phyloP scores from a whole-genome alignment of 2,888 invertebrate species.

The Cybosia mesomella region DNA sequence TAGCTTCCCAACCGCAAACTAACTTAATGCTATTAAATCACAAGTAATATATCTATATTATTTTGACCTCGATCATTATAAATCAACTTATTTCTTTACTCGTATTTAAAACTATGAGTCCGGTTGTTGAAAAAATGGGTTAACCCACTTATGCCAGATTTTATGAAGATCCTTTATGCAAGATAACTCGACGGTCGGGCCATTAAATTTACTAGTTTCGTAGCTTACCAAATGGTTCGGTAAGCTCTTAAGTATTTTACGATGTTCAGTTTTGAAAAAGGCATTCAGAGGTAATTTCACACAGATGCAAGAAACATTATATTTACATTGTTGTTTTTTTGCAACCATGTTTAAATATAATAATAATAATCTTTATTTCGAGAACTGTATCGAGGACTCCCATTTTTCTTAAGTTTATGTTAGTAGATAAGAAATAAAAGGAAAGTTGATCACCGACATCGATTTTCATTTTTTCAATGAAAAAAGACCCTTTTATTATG shows the following conservation, averaged over 20 bases:
- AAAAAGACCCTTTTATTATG: too few species aligned
- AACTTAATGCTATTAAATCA: conserved; percentile 25
- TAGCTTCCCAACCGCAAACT: conserved; percentile 27
- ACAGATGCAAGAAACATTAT: too few species aligned
- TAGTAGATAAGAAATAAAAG: too few species aligned
- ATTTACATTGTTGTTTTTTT: too few species aligned
- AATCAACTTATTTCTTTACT: conserved; percentile 27
- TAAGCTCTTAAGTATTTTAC: not conserved
- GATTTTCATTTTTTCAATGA: too few species aligned
- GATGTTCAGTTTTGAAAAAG: not conserved
- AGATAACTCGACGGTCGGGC: conserved; percentile 21
- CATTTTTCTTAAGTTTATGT: too few species aligned
- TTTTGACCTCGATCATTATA: conserved; percentile 29
- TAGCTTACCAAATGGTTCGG: not conserved
- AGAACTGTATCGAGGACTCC: too few species aligned
- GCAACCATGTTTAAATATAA: too few species aligned
- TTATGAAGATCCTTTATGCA: conserved; percentile 18
- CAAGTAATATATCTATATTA: conserved; percentile 28
- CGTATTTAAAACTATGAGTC: conserved; percentile 20
- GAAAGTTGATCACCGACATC: too few species aligned
- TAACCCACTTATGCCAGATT: conserved; percentile 34
- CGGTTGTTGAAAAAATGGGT: conserved; percentile 31
- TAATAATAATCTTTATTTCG: too few species aligned
- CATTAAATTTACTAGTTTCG: conserved; percentile 11
- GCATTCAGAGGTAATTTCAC: too few species aligned